Conservation (phyloP, 1,140 invertebrate species). For the Meloidogyne hapla region DNA sequence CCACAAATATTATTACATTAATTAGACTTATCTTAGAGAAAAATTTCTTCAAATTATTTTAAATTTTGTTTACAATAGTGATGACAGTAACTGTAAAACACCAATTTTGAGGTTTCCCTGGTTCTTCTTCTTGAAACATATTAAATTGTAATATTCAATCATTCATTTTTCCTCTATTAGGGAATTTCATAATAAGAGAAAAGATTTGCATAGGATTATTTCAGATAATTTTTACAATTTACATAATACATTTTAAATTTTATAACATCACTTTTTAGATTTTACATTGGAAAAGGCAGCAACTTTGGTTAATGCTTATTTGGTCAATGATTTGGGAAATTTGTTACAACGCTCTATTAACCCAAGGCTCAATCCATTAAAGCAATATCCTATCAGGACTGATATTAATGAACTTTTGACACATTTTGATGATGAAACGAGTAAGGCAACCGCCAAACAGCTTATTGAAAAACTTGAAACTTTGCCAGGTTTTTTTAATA, state of each 20-base stretch:
- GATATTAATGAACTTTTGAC: neutral
- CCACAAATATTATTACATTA: slow-evolving; percentile 44
- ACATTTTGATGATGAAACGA: neutral
- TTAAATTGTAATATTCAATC: neutral
- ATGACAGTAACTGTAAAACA: slow-evolving; percentile 41
- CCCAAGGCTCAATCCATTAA: neutral
- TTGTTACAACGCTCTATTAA: neutral
- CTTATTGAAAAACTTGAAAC: slow-evolving; percentile 3
- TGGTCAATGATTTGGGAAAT: neutral
- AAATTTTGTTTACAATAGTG: slow-evolving; percentile 27
- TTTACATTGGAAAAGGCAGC: neutral
- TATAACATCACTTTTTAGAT: neutral
- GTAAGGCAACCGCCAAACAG: neutral
- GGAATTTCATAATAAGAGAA: neutral
- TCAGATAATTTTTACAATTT: neutral
- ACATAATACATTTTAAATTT: neutral
- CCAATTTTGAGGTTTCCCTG: slow-evolving; percentile 44
- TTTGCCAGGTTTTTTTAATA: neutral
- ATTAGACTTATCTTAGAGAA: slow-evolving; percentile 37
- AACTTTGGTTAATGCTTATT: neutral
- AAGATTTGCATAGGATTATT: neutral
- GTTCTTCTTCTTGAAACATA: slow-evolving; percentile 49
- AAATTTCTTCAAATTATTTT: neutral
- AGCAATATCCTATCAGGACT: neutral
- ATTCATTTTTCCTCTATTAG: neutral